Evolutionary conservation across 1,140 invertebrate genomes (phyloP).

Genomic region (Ceratitis capitata): DNA sequence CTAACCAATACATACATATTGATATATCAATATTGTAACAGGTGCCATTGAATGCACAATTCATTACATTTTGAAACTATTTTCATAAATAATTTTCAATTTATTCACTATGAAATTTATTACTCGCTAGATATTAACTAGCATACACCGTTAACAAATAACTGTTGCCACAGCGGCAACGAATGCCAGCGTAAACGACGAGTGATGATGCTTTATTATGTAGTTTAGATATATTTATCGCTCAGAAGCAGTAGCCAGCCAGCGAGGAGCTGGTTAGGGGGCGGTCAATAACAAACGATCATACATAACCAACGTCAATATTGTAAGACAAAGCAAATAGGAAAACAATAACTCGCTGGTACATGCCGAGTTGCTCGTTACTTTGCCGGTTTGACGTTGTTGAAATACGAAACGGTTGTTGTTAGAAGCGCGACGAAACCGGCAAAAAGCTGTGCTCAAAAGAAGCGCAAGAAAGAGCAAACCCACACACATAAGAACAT

Average conservation of each 20-base stretch:
- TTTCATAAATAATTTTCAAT: not conserved
- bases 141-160: not conserved
- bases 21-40: not conserved
- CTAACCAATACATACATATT: not conserved
- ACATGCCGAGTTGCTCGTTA: not conserved
- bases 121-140: not conserved
- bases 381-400: not conserved
- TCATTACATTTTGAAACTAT: not conserved
- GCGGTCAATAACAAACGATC: not conserved
- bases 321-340: not conserved
- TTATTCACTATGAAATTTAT: not conserved
- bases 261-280: not conserved
- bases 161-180: not conserved
- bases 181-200: too few relatives aligned
- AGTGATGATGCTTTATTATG: not conserved
- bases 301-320: not conserved
- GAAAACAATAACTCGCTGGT: not conserved
- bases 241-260: too few relatives aligned
- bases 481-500: not conserved
- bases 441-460: not conserved
- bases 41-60: not conserved
- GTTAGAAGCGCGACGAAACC: slow-evolving; percentile 5
- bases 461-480: not conserved
- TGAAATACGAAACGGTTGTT: slow-evolving; percentile 25
- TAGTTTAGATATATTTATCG: not conserved